Base-by-base conservation (phyloP, 2,113 vertebrate species). In the Mesitornis unicolor region DNA sequence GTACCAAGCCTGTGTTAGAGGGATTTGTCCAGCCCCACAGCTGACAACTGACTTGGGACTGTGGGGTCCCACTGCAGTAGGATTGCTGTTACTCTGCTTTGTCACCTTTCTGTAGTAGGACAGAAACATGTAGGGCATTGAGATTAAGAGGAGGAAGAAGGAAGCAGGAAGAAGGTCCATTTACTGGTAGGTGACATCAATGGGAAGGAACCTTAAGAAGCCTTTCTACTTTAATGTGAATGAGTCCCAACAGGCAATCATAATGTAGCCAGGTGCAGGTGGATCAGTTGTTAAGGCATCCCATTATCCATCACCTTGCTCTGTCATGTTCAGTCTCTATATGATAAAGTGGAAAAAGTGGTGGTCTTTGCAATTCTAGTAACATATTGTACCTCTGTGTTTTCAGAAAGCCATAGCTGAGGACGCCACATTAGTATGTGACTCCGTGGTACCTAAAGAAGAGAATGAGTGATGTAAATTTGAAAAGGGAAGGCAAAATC, bases 341-440 rank as follows among this genome's bases (percentile, higher is more conserved):
- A 9, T 38, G 53, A 73, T 36, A 69, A 60, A 84, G 19, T 29
- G 59, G 25, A 75, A 86, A 86, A 76, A 81, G 11, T 1, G 0
- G 2, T 64, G 12, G 31, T 31, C 16, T 77, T 64, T 51, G 9
- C 47, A 59, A 81, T 81, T 56, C 36, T 38, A 16, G n/a, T 20
- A 38, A 25, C 8, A 35, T 77, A 1, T 20, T 47, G 22, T 38
- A 21, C 2, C 2, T 81, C 25, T 63, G 28, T 71, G 70, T 56
- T 84, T 89, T 91, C 48, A 38, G 80, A 76, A 83, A 73, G 43
- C 25, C 42, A 6, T 31, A 63, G 48, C 19, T 54, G 75, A 67
- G 35, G n/a, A 79, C 51, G 42, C 13, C 0, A 0, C 11, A 8
- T 11, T 22, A 69, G 9, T 48, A 9, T 45, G 24, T 51, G 65